Conservation (phyloP, 2,113 vertebrate genomes). For the Isichthys henryi region DNA sequence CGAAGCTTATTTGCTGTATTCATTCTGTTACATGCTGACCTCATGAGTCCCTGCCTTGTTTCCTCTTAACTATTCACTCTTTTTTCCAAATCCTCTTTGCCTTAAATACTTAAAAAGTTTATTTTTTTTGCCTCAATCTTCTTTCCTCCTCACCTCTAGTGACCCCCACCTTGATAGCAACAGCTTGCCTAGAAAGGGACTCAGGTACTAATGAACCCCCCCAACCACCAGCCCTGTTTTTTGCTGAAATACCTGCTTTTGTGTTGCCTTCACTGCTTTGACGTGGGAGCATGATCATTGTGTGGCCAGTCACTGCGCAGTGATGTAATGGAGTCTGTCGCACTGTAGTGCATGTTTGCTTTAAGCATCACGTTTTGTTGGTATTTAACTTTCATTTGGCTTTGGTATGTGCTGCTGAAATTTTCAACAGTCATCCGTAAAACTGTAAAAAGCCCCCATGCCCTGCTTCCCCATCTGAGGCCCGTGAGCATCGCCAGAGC, state of each 20-base stretch:
- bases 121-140: conserved; percentile 62
- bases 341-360: neutral
- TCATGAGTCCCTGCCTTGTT: neutral
- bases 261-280: conserved; percentile 29
- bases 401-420: neutral
- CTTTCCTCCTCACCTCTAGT: conserved; percentile 72
- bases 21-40: neutral
- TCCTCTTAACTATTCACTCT: neutral
- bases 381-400: neutral
- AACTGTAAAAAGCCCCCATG: neutral
- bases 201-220: conserved; percentile 79
- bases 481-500: neutral
- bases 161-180: conserved; percentile 93
- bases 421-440: neutral
- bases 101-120: too few species aligned
- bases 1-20: neutral
- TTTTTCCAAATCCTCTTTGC: conserved; percentile 24
- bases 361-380: neutral
- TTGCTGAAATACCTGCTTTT: neutral
- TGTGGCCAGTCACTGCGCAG: neutral
- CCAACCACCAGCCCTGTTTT: neutral
- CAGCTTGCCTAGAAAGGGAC: conserved; percentile 97
- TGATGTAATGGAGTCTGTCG: neutral
- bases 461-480: neutral
- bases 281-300: neutral